Evolutionary conservation across 2,113 vertebrate genomes (phyloP), one percentile per base, ranked within the genome.

Genomic region (Megaptera novaeangliae): DNA sequence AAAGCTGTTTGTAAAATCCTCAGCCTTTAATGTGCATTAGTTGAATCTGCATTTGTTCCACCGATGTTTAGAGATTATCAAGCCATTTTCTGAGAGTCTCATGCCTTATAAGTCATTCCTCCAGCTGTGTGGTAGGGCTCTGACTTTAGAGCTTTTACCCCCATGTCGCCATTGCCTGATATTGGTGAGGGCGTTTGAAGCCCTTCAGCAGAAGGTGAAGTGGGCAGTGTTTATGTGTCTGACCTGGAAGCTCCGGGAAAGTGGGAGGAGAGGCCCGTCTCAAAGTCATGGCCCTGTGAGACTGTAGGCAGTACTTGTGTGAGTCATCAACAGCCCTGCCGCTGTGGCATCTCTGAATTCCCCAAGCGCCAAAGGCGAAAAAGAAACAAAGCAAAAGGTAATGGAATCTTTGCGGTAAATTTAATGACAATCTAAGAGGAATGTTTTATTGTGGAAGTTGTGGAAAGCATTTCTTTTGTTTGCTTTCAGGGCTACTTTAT

Each of bases 401-500:
- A 46, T 46, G 68, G 69, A 88, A 90, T 85, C 12, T 18, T 84
- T n/a, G 5, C n/a, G 41, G 18, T 78, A 87, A 75, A 81, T 85
- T 34, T 39, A 87, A 94, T 75, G 63, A 41, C 18, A 31, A 20
- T 81, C 64, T 46, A 74, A 87, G 61, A 96, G 31, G 29, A 64
- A 71, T 88, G 25, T 66, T 96, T 96, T 81, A 29, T 88, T 57
- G 27, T 66, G 63, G 55, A 81, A 59, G 36, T 61, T 64, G 7
- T 12, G 2, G 78, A 63, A 93, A 91, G 14, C 23, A 23, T 57
- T 93, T 69, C 25, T 75, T 82, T 46, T 78, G 4, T 94, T 97
- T 92, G 78, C 55, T 95, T 84, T 87, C 74, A 59, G n/a, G 57
- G 20, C 59, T 52, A 6, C 10, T 96, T 97, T 96, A n/a, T 46